Conservation (phyloP, 2,797 vertebrate species). For the Balearica regulorum region DNA sequence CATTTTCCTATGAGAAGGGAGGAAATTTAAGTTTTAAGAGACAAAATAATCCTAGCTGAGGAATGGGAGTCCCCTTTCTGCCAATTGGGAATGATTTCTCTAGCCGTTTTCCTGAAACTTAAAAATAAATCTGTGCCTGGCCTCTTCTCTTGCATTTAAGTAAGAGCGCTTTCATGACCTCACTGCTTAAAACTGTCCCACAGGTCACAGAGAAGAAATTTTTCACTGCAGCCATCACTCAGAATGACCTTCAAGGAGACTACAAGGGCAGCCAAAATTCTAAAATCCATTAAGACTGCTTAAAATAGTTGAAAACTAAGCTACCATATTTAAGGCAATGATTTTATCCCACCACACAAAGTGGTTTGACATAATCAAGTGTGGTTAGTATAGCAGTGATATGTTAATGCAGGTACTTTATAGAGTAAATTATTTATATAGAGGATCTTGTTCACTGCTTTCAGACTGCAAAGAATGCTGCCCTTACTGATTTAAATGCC, state of each 20-base stretch:
- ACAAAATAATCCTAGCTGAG: not conserved
- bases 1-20: not conserved
- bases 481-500: conserved; percentile 27
- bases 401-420: conserved; percentile 17
- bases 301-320: conserved; percentile 17
- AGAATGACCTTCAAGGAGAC: not conserved
- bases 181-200: not conserved
- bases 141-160: not conserved
- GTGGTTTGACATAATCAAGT: not conserved
- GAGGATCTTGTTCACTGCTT: conserved; percentile 8
- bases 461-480: conserved; percentile 28
- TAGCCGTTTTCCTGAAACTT: not conserved
- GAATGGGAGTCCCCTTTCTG: not conserved
- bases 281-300: conserved; percentile 28
- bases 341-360: not conserved
- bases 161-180: not conserved
- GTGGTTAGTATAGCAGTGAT: conserved; percentile 14
- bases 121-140: not conserved
- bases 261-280: not conserved
- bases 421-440: conserved; percentile 47
- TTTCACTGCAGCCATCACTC: not conserved
- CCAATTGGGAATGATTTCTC: not conserved
- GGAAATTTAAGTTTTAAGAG: not conserved
- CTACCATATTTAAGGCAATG: conserved; percentile 20
- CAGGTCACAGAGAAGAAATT: not conserved